These are phyloP conservation scores for Lasioglossum oenotherae DNA, from an alignment of 2,888 invertebrate species.

Conservation along the genomic window DNA sequence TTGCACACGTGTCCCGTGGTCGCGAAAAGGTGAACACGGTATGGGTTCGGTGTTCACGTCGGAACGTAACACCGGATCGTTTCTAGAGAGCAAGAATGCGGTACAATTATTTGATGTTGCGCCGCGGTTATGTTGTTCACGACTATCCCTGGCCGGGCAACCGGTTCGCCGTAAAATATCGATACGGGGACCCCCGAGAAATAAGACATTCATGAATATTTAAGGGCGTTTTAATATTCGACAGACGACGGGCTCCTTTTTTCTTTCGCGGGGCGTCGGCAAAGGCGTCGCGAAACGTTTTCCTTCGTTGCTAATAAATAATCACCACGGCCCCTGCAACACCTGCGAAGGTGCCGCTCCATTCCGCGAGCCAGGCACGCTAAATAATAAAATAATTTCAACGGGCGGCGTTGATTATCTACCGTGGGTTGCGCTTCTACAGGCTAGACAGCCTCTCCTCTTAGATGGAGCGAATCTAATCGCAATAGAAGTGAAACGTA, in stretches of 20 bases:
- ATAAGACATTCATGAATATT: slow-evolving; percentile 64
- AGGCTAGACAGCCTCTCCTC: slow-evolving; percentile 6
- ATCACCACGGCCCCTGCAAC: slow-evolving; percentile 22
- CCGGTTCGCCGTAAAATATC: slow-evolving; percentile 54
- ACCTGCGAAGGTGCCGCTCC: neutral
- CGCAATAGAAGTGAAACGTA: slow-evolving; percentile 19
- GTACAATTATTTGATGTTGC: slow-evolving; percentile 53
- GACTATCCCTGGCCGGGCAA: slow-evolving; percentile 33
- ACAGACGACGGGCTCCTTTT: slow-evolving; percentile 33
- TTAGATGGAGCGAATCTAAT: slow-evolving; percentile 32
- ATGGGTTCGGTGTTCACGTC: slow-evolving; percentile 6
- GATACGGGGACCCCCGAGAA: slow-evolving; percentile 33
- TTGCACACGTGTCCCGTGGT: neutral
- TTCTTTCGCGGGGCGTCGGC: slow-evolving; percentile 33
- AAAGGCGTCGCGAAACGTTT: slow-evolving; percentile 32
- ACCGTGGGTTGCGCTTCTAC: neutral
- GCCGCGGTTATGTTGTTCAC: slow-evolving; percentile 19
- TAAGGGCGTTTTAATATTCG: slow-evolving; percentile 58
- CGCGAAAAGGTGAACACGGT: slow-evolving; percentile 17
- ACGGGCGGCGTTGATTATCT: slow-evolving; percentile 4
- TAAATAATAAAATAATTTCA: slow-evolving; percentile 37
- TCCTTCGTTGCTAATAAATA: slow-evolving; percentile 39
- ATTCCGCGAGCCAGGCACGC: neutral
- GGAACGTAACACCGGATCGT: slow-evolving; percentile 5
- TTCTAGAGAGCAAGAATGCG: slow-evolving; percentile 37